Evolutionary conservation across 1,140 invertebrate genomes (phyloP).

Genomic region (Listronotus bonariensis): DNA sequence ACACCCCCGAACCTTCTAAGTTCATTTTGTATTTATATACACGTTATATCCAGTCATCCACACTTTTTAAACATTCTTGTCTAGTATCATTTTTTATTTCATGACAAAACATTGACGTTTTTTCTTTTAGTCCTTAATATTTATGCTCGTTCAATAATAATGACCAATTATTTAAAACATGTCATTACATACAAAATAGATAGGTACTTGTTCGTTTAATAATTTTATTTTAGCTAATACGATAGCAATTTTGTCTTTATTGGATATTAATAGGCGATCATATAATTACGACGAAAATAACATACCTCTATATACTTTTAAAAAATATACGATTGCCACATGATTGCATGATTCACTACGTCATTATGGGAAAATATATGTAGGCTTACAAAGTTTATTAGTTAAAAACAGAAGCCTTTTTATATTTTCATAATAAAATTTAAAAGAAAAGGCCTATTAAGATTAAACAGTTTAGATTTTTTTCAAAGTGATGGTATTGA

Average conservation of each 20-base stretch:
- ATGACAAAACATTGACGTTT: background rate
- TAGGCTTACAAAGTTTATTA: background rate
- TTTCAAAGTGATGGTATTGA: too few relatives aligned
- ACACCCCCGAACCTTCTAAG: too few relatives aligned
- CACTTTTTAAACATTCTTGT: too few relatives aligned
- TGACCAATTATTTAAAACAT: conserved; percentile 21
- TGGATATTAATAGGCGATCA: conserved; percentile 18
- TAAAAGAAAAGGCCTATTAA: too few relatives aligned
- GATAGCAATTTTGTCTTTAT: conserved; percentile 23
- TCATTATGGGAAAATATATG: conserved; percentile 9
- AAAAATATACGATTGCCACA: conserved; percentile 22
- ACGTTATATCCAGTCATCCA: too few relatives aligned
- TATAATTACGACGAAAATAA: conserved; percentile 23
- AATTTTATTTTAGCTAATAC: conserved; percentile 17
- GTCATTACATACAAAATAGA: conserved; percentile 12
- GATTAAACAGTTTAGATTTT: too few relatives aligned
- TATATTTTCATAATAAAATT: too few relatives aligned
- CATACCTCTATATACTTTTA: conserved; percentile 8
- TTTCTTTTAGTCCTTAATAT: conserved; percentile 1
- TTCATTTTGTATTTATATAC: too few relatives aligned
- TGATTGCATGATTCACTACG: conserved; percentile 17
- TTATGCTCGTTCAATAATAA: conserved; percentile 4
- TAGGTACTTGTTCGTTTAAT: conserved; percentile 8
- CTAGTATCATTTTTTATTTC: too few relatives aligned
- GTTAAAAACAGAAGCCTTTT: too few relatives aligned